Evolutionary conservation across 92 coral and sea anemone species (phyloP).

Genomic region (Porites rus): DNA sequence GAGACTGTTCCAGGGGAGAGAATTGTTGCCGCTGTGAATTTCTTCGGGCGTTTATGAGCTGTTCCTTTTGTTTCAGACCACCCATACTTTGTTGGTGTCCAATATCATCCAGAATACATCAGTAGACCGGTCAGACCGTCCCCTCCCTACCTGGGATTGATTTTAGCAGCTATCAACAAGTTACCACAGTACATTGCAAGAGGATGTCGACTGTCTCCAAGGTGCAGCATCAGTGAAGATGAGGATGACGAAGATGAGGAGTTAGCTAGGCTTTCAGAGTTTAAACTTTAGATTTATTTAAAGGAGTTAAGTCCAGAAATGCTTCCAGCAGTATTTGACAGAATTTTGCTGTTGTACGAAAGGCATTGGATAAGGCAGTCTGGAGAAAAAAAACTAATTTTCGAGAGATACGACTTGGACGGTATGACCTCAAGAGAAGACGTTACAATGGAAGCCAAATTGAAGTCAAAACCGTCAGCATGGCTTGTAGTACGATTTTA

Average conservation of each 20-base stretch:
- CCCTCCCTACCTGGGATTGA: slow-evolving; percentile 94
- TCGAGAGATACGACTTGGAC: too few species aligned
- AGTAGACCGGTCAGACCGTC: slow-evolving; percentile 98
- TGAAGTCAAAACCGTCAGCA: too few species aligned
- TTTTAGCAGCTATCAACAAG: slow-evolving; percentile 90
- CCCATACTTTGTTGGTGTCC: slow-evolving; percentile 98
- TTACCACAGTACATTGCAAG: slow-evolving; percentile 85
- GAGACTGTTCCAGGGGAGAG: too few species aligned
- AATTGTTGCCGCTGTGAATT: too few species aligned
- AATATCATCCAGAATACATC: slow-evolving; percentile 96
- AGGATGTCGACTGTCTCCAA: slow-evolving; percentile 95
- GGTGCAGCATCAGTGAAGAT: slow-evolving; percentile 87
- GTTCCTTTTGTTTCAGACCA: slow-evolving; percentile 65
- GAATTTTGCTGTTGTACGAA: not conserved
- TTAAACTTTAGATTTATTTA: not conserved
- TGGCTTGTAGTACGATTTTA: too few species aligned
- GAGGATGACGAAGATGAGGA: slow-evolving; percentile 75
- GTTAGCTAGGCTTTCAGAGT: slow-evolving; percentile 10
- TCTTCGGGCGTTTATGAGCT: not conserved
- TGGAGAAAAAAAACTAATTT: too few species aligned
- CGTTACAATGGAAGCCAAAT: too few species aligned
- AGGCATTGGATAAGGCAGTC: too few species aligned
- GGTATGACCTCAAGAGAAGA: too few species aligned
- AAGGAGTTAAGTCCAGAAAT: not conserved
- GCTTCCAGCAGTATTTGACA: not conserved